Evolutionary conservation across 2,113 vertebrate genomes (phyloP).

Genomic region (Nestor notabilis): DNA sequence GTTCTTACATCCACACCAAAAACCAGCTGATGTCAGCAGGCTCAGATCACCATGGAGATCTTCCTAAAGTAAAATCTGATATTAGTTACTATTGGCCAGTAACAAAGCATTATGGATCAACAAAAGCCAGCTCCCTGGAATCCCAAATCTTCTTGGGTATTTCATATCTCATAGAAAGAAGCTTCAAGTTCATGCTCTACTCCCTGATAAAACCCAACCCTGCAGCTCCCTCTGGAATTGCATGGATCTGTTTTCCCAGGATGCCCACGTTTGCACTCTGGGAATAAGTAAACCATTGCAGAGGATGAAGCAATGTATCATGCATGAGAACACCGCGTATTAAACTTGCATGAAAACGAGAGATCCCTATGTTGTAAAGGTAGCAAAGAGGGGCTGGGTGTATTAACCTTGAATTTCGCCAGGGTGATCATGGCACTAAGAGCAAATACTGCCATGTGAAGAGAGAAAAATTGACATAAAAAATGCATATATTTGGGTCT

Average conservation of each 20-base stretch:
- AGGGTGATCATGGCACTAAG: background rate
- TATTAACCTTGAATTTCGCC: background rate
- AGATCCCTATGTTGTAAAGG: background rate
- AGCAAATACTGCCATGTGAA: background rate
- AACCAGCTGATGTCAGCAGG: constrained; percentile 3
- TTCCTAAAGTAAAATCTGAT: constrained; percentile 27
- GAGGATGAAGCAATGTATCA: background rate
- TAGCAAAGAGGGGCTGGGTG: background rate
- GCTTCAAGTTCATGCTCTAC: background rate
- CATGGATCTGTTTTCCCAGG: background rate
- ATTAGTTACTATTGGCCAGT: background rate
- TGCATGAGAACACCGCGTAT: background rate
- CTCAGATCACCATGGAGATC: constrained; percentile 60
- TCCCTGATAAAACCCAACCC: background rate
- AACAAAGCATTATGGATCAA: background rate
- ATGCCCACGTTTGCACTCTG: background rate
- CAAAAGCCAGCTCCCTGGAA: background rate
- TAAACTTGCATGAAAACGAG: background rate
- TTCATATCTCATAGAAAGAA: background rate
- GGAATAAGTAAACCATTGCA: background rate
- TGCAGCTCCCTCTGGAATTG: background rate
- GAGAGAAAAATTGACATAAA: background rate
- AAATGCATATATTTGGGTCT: background rate
- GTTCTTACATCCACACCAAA: background rate
- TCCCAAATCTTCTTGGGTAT: background rate